These are phyloP conservation scores for Brevipalpus yothersi DNA, from an alignment of 1,140 invertebrate species.

Conservation along the genomic window DNA sequence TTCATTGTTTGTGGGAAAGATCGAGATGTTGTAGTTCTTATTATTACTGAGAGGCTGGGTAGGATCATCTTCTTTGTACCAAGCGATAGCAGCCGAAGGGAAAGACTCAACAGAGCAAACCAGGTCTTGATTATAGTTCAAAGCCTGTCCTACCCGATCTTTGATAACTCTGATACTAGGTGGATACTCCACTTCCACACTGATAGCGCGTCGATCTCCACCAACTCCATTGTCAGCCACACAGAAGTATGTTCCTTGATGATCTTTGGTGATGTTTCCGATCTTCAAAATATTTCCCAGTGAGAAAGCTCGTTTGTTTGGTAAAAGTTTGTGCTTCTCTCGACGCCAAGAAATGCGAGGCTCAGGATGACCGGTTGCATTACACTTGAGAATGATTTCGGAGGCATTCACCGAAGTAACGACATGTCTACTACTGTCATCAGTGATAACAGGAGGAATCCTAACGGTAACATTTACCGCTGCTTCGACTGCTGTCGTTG, in stretches of 20 bases:
- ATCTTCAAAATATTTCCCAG: slow-evolving; percentile 58
- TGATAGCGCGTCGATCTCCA: slow-evolving; percentile 60
- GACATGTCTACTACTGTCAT: slow-evolving; percentile 46
- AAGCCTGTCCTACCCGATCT: slow-evolving; percentile 45
- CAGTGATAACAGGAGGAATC: slow-evolving; percentile 62
- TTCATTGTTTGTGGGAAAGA: slow-evolving; percentile 71
- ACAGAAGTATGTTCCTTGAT: slow-evolving; percentile 75
- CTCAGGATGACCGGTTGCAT: slow-evolving; percentile 36
- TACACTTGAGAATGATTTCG: slow-evolving; percentile 51
- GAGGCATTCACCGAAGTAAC: slow-evolving; percentile 27
- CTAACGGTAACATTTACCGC: slow-evolving; percentile 8
- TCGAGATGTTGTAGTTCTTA: slow-evolving; percentile 61
- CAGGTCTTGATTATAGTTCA: slow-evolving; percentile 74
- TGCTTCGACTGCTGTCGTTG: slow-evolving; percentile 19
- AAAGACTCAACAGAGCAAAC: slow-evolving; percentile 78
- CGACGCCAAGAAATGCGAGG: slow-evolving; percentile 69
- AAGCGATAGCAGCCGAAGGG: slow-evolving; percentile 64
- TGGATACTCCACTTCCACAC: slow-evolving; percentile 53
- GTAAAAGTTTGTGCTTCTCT: slow-evolving; percentile 73
- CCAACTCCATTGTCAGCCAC: slow-evolving; percentile 77
- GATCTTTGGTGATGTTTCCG: slow-evolving; percentile 31
- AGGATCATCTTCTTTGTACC: slow-evolving; percentile 43
- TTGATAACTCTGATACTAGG: slow-evolving; percentile 52
- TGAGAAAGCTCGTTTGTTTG: slow-evolving; percentile 33
- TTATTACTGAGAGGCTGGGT: slow-evolving; percentile 45